Percentiles rank a stretch among this genome's conserved stretches.
phyloP scores from a whole-genome alignment of 2,888 invertebrate species.

The Scrobipalpa costella region DNA sequence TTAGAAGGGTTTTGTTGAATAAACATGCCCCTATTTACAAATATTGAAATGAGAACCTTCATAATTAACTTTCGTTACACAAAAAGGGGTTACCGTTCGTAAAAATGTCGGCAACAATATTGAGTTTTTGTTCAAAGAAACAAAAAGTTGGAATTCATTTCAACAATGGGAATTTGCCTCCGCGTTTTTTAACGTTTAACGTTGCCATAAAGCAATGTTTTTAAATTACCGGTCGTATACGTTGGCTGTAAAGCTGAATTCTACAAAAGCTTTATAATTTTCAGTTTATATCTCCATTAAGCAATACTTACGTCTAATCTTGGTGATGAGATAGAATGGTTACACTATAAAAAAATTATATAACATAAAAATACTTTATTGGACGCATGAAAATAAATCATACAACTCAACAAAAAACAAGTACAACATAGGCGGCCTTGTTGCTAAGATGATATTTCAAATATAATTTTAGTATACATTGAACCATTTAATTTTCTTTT shows the following conservation, averaged over 20 bases:
- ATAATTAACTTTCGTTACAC: background rate
- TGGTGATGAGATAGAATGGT: too few relatives aligned
- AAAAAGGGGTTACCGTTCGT: background rate
- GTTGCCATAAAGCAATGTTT: background rate
- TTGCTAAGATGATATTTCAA: too few relatives aligned
- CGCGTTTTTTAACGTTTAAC: background rate
- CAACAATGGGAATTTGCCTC: background rate
- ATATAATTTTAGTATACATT: too few relatives aligned
- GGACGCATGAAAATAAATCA: too few relatives aligned
- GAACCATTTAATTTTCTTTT: too few relatives aligned
- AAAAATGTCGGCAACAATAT: background rate
- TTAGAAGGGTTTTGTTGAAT: background rate
- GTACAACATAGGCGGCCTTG: too few relatives aligned
- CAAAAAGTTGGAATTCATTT: background rate
- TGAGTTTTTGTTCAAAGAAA: background rate
- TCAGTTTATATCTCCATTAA: too few relatives aligned
- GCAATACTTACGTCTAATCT: too few relatives aligned
- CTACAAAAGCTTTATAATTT: background rate
- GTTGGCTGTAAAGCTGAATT: background rate
- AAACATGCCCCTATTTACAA: too few relatives aligned
- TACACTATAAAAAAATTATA: too few relatives aligned
- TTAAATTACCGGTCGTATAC: background rate
- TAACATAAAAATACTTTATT: too few relatives aligned
- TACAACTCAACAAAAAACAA: too few relatives aligned
- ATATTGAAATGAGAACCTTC: constrained; percentile 3